Base-by-base conservation (phyloP, 2,113 vertebrate genomes). In the Melanocharis versteri region DNA sequence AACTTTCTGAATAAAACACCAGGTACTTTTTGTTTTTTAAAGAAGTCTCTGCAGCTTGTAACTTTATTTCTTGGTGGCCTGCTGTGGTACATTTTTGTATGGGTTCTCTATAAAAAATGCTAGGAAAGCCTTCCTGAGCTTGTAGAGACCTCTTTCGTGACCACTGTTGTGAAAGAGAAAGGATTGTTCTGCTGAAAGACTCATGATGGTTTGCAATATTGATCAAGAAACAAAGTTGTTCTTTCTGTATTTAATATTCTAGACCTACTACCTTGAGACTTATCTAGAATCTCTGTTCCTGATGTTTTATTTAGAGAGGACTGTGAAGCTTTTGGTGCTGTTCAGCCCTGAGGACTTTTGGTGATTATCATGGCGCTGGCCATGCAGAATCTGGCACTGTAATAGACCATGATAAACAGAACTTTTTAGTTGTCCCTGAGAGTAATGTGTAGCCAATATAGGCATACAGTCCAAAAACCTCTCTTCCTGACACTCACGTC, bases 101-200 rank as follows among this genome's bases (percentile, higher is more conserved):
- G 53, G 24, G 6, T 85, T 39, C 22, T 66, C n/a, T 48, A 9
- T 24, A 35, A 62, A 40, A 40, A 81, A 39, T 7, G 6, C 10
- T 44, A 11, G 33, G 62, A 50, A 23, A 60, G 10, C 20, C 18
- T 77, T 28, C 30, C 12, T 50, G 30, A 87, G 27, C 23, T 24
- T 58, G 5, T 7, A 62, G 53, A 84, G 35, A 2, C 26, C 3
- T 72, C 7, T 69, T 5, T 26, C 0, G 0, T 54, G 44, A 21
- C 33, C 15, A 13, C 17, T 35, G 18, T 58, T 27, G 39, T 82
- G 33, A 84, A 66, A 72, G 27, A 65, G 33, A 54, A 71, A 45
- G 24, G 15, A 33, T 10, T 4, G 0, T 80, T 91, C 33, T 58
- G 11, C 39, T 71, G 9, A 23, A 54, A 87, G 44, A 11, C 19